Percentiles rank a stretch among this genome's conserved stretches.
phyloP scores from a whole-genome alignment of 2,888 invertebrate genomes.

The Caprella mutica region DNA sequence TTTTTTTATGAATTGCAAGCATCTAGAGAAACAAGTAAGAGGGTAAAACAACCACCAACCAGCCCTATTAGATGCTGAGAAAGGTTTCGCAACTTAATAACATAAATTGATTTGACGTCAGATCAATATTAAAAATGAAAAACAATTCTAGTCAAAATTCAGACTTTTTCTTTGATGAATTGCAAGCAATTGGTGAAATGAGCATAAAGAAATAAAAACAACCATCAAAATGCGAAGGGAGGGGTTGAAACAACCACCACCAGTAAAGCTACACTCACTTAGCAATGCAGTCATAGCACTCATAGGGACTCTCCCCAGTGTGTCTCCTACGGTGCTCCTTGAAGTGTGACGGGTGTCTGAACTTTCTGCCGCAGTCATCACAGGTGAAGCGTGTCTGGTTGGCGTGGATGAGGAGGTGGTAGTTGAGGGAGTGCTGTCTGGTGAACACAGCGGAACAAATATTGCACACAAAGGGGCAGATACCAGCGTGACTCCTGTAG shows the following conservation, averaged over 20 bases:
- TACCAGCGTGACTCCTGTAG: slow-evolving; percentile 50
- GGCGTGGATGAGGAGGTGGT: slow-evolving; percentile 51
- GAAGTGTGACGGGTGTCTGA: slow-evolving; percentile 51
- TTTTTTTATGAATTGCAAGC: too few species aligned
- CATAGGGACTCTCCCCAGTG: slow-evolving; percentile 47
- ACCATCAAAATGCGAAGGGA: too few species aligned
- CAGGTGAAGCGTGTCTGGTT: slow-evolving; percentile 51
- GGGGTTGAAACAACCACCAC: background rate
- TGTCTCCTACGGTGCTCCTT: slow-evolving; percentile 49
- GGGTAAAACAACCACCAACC: too few species aligned
- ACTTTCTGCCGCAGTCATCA: slow-evolving; percentile 49
- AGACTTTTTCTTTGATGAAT: too few species aligned
- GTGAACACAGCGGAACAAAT: slow-evolving; percentile 50
- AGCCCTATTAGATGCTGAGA: too few species aligned
- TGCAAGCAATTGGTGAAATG: too few species aligned
- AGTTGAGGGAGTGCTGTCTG: slow-evolving; percentile 50
- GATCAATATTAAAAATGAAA: too few species aligned
- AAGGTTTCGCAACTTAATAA: too few species aligned
- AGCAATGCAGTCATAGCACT: slow-evolving; percentile 43
- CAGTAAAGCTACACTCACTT: slow-evolving; percentile 29
- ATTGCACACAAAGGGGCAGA: slow-evolving; percentile 50
- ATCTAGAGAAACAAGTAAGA: too few species aligned
- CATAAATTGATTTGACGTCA: too few species aligned
- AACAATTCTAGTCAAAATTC: too few species aligned
- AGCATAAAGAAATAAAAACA: too few species aligned